Percentiles rank a stretch among this genome's conserved stretches.
Conservation (phyloP, 2,113 vertebrate species). For the Labeo catla region DNA sequence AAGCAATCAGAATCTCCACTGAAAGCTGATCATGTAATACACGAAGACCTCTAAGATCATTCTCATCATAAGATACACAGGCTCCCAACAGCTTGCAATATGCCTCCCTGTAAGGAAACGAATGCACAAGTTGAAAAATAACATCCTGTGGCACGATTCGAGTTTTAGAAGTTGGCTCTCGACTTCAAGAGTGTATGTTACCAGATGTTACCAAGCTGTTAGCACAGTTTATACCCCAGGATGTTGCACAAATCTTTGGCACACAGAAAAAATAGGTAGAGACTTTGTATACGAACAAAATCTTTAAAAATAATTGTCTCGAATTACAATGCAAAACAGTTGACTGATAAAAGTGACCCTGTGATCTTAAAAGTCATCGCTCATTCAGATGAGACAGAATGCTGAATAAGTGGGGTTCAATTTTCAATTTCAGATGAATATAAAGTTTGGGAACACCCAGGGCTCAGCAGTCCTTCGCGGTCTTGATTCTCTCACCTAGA, state of each 20-base stretch:
- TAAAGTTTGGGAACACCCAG: background rate
- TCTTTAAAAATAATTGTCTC: background rate
- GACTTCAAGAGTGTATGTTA: background rate
- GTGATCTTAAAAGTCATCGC: background rate
- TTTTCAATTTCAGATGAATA: background rate
- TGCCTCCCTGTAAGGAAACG: background rate
- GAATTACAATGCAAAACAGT: background rate
- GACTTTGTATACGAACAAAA: background rate
- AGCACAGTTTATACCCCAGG: background rate
- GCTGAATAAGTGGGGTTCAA: background rate
- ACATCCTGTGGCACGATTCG: slow-evolving; percentile 24
- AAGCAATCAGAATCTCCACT: slow-evolving; percentile 17
- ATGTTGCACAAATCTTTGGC: background rate
- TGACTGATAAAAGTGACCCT: background rate
- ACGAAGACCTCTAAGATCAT: background rate
- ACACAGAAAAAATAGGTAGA: background rate
- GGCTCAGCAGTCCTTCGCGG: background rate
- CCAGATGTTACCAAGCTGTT: slow-evolving; percentile 22
- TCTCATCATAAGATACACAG: slow-evolving; percentile 26
- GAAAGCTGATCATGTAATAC: slow-evolving; percentile 20
- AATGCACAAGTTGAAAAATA: slow-evolving; percentile 9
- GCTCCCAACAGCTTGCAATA: background rate
- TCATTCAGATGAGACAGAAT: background rate
- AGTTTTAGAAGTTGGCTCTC: slow-evolving; percentile 8
- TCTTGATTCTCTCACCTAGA: background rate